A percentile compares a stretch with the other conserved stretches of the same genome.
These are phyloP conservation scores for Tethya wilhelma DNA, from an alignment of 37 sponge, comb jelly and placozoan species.

Conservation along the genomic window DNA sequence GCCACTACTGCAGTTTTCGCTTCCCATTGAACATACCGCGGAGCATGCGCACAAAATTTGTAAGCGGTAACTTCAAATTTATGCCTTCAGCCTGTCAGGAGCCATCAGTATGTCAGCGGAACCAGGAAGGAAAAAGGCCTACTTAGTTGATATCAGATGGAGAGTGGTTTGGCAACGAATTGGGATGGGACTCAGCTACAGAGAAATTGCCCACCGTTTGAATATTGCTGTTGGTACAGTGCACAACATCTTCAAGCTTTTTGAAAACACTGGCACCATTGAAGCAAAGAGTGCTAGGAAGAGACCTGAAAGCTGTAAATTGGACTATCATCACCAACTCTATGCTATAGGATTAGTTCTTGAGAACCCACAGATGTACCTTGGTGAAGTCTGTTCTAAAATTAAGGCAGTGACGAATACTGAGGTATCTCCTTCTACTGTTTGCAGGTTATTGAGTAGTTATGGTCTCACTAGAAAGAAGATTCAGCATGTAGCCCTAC, in stretches of 20 bases:
- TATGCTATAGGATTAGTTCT: not conserved
- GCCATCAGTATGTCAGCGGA: not conserved
- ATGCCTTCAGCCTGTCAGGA: no score
- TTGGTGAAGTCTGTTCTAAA: not conserved
- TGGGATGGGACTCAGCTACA: not conserved
- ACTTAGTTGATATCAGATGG: no score
- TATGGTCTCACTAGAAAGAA: not conserved
- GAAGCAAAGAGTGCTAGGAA: not conserved
- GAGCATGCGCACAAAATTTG: no score
- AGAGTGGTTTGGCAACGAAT: not conserved
- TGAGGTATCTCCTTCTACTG: not conserved
- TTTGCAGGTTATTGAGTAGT: not conserved
- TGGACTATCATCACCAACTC: not conserved
- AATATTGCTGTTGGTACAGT: slow-evolving; percentile 3
- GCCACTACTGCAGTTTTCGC: no score
- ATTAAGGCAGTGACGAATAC: not conserved
- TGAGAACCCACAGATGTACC: not conserved
- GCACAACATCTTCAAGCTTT: not conserved
- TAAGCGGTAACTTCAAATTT: no score
- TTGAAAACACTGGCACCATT: not conserved
- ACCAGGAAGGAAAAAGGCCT: not conserved
- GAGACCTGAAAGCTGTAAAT: not conserved
- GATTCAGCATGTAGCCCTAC: not conserved
- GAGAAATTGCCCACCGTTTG: not conserved
- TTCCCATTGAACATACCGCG: no score